Evolutionary conservation across 2,113 vertebrate species (phyloP).

Genomic region (Petrocephalus zakoni): DNA sequence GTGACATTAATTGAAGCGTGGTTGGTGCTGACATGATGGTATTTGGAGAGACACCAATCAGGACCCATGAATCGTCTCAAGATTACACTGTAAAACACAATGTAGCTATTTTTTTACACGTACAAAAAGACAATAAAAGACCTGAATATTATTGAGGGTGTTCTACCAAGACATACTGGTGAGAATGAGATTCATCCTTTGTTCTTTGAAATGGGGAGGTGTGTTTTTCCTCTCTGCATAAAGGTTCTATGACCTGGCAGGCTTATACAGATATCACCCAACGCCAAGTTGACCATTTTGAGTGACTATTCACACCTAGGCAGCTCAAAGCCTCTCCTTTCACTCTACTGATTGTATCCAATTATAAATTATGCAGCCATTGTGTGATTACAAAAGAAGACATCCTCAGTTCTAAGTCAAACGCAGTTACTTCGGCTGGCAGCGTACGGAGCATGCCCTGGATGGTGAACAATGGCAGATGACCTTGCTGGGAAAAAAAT

Average conservation of each 20-base stretch:
- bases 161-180: not conserved
- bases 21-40: constrained; percentile 55
- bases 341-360: constrained; percentile 76
- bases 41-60: constrained; percentile 38
- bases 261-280: not conserved
- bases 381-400: constrained; percentile 98
- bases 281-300: not conserved
- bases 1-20: constrained; percentile 70
- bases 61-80: constrained; percentile 11
- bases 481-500: constrained; percentile 82
- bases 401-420: constrained; percentile 95
- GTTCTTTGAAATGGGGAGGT: not conserved
- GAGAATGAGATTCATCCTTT: not conserved
- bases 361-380: constrained; percentile 98
- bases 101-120: not conserved
- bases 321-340: constrained; percentile 27
- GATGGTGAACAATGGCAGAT: constrained; percentile 92
- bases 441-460: constrained; percentile 82
- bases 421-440: constrained; percentile 91
- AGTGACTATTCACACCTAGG: not conserved
- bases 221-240: not conserved
- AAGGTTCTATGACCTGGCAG: not conserved
- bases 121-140: not conserved
- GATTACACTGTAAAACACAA: not conserved
- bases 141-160: not conserved